These are phyloP conservation scores for Callipepla californica DNA, from an alignment of 2,113 vertebrate species.

Conservation along the genomic window DNA sequence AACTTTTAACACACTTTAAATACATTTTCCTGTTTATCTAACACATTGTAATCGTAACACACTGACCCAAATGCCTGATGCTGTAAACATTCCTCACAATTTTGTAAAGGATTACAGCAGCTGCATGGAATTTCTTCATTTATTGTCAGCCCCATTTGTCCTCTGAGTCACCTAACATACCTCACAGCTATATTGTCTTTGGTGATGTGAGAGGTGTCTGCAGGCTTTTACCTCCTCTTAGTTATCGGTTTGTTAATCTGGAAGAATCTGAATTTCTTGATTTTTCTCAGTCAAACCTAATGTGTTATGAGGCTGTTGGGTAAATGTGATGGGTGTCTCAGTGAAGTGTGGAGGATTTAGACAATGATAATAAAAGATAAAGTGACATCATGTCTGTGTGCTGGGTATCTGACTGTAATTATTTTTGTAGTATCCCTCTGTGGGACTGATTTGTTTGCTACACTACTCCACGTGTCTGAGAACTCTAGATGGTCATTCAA, in stretches of 20 bases:
- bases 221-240: not conserved
- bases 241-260: not conserved
- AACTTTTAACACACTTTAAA: not conserved
- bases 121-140: accelerated
- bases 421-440: not conserved
- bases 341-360: not conserved
- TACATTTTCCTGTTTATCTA: not conserved
- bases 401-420: not conserved
- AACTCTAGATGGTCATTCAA: not conserved
- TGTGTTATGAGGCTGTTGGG: not conserved
- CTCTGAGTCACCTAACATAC: not conserved
- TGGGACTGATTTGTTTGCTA: not conserved
- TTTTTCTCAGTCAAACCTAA: not conserved
- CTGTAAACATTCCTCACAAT: not conserved
- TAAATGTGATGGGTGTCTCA: not conserved
- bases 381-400: not conserved
- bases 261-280: not conserved
- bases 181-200: not conserved
- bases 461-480: not conserved
- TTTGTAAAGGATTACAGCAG: not conserved
- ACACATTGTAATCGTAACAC: not conserved
- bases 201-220: not conserved
- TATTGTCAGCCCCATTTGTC: not conserved
- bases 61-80: not conserved
- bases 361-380: not conserved